These are phyloP conservation scores for Pomatorhinus ruficollis DNA, from an alignment of 2,113 vertebrate genomes.

Conservation along the genomic window DNA sequence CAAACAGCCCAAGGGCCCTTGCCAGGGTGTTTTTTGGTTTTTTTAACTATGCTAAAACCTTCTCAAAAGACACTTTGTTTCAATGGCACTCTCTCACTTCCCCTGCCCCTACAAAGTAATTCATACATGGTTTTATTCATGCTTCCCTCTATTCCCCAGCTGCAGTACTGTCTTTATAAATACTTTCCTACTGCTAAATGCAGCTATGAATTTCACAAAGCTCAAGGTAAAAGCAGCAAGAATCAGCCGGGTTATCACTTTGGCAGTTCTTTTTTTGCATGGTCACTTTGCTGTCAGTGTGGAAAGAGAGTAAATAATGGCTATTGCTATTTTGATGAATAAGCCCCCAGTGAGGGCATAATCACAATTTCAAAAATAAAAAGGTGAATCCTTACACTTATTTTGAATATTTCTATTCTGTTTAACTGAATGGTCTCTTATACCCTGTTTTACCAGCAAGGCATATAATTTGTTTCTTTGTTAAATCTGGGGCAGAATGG, in stretches of 20 bases:
- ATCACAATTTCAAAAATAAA: not conserved
- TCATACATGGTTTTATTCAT: not conserved
- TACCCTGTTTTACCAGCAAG: not conserved
- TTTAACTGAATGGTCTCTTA: not conserved
- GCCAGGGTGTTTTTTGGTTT: not conserved
- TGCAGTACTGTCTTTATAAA: not conserved
- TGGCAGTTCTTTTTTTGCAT: not conserved
- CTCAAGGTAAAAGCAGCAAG: not conserved
- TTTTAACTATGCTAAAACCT: not conserved
- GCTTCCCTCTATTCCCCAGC: not conserved
- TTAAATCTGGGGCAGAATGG: not conserved
- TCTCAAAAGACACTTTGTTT: not conserved
- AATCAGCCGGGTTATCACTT: not conserved
- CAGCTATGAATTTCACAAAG: not conserved
- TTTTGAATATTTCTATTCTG: not conserved
- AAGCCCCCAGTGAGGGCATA: not conserved
- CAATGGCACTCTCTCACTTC: not conserved
- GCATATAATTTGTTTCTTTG: not conserved
- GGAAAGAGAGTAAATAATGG: not conserved
- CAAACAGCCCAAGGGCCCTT: not conserved
- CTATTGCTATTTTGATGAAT: not conserved
- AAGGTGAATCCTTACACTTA: not conserved
- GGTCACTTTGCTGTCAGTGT: not conserved
- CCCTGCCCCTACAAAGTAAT: not conserved
- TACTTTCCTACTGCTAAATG: conserved; percentile 23